Evolutionary conservation across 53 echinoderm and acorn worm species (phyloP).

Genomic region (Crossaster papposus): DNA sequence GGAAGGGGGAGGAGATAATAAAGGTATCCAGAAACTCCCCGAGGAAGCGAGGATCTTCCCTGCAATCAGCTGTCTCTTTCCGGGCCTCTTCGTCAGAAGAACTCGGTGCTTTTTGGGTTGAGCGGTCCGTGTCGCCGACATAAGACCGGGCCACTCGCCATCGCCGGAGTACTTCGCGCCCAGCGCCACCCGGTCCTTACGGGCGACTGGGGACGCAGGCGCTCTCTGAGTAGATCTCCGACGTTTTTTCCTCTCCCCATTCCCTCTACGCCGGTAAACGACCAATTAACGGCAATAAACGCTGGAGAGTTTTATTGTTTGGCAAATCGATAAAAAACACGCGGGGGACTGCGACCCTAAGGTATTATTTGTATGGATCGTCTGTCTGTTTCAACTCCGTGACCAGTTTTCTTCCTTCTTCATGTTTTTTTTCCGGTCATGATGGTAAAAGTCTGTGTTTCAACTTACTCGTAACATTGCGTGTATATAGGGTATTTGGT

Average conservation of each 20-base stretch:
- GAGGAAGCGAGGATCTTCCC: slow-evolving; percentile 35
- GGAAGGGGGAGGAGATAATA: slow-evolving; percentile 1
- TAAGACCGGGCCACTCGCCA: slow-evolving; percentile 32
- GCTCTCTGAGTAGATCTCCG: neutral
- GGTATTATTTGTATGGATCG: slow-evolving; percentile 42
- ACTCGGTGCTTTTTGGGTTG: neutral
- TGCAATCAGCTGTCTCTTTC: slow-evolving; percentile 55
- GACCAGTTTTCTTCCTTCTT: neutral
- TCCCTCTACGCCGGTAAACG: slow-evolving; percentile 43
- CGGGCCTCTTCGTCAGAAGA: slow-evolving; percentile 5
- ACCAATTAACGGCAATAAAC: slow-evolving; percentile 62
- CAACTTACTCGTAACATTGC: slow-evolving; percentile 5
- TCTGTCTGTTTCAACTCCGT: slow-evolving; percentile 20
- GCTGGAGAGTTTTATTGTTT: slow-evolving; percentile 52
- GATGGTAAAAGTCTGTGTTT: slow-evolving; percentile 44
- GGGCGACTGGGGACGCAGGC: slow-evolving; percentile 33
- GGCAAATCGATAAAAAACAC: slow-evolving; percentile 48
- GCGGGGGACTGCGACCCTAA: slow-evolving; percentile 33
- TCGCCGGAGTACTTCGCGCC: slow-evolving; percentile 1
- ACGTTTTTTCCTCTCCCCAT: neutral
- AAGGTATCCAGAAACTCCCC: slow-evolving; percentile 6
- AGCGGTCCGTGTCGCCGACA: slow-evolving; percentile 29
- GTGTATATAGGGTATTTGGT: neutral
- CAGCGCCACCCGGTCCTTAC: slow-evolving; percentile 30
- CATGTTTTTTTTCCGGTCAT: slow-evolving; percentile 6